Evolutionary conservation across 2,797 vertebrate species (phyloP), one percentile per base, ranked within the genome.

Genomic region (Cyclura pinguis): DNA sequence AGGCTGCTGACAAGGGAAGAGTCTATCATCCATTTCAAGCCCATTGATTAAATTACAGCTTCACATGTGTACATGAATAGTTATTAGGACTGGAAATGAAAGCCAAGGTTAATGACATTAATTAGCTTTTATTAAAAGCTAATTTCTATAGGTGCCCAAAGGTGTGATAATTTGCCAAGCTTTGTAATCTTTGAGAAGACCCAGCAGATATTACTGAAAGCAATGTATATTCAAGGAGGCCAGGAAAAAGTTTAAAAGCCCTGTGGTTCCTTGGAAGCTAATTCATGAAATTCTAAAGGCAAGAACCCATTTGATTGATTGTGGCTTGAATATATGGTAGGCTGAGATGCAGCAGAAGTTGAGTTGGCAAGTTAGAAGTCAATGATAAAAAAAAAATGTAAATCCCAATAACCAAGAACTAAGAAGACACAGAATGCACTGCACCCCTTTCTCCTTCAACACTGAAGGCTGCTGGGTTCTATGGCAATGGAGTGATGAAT

Each of bases 91-190:
- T 89, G 32, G 32, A 88, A 57, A 64, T 84, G 76, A 47, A 88
- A 90, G 80, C 55, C 55, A 85, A 88, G 85, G 64, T 80, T 85
- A 90, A 87, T 90, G 42, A 80, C 64, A 88, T 80, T 67, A 87
- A 90, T 80, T 88, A 80, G 55, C 4, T 78, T 92, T 87, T 92
- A 82, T 83, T 77, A 87, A 89, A 89, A 86, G 74, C 59, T 77
- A 57, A 85, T 81, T 85, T 87, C 74, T 87, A 87, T 82, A 62
- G 78, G 84, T 86, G 50, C 59, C 74, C 55, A 89, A 74, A 83
- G 76, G 82, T 47, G 85, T 69, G 47, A 86, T 90, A 84, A 85
- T 80, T 85, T 90, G 73, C 81, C 76, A 89, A 74, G 81, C 76
- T 62, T 57, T 80, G 64, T 87, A 80, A 84, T 85, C 69, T 92